Percentiles rank a stretch among this genome's conserved stretches.
phyloP scores from a whole-genome alignment of 2,113 vertebrate species.

The Scatophagus argus region DNA sequence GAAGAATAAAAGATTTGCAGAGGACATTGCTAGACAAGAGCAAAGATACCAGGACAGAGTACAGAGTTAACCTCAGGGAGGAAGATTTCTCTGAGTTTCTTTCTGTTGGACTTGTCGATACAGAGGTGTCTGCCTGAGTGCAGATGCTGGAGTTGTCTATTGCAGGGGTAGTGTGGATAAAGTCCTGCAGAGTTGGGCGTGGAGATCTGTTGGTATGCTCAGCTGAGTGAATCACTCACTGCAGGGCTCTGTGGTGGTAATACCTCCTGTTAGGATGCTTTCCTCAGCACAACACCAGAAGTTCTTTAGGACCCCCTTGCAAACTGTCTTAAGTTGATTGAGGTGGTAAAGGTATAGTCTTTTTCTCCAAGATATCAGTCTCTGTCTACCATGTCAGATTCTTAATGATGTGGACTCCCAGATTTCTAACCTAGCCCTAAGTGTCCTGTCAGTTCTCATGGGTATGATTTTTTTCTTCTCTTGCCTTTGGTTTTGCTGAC shows the following conservation, averaged over 20 bases:
- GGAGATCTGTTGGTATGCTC: slow-evolving; percentile 1
- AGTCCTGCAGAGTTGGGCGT: slow-evolving; percentile 3
- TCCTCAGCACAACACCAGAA: neutral
- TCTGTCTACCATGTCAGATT: neutral
- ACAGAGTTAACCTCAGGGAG: neutral
- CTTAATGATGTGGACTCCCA: neutral
- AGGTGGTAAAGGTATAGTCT: neutral
- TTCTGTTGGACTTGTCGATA: neutral
- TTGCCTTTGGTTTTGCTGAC: neutral
- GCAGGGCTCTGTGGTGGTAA: neutral
- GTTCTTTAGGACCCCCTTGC: neutral
- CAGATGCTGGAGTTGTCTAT: slow-evolving; percentile 18
- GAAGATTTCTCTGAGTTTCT: no score
- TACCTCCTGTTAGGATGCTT: neutral
- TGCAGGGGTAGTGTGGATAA: slow-evolving; percentile 1
- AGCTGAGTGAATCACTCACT: neutral
- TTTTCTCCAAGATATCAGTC: neutral
- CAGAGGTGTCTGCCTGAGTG: slow-evolving; percentile 15
- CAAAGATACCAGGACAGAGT: neutral
- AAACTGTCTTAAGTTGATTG: neutral
- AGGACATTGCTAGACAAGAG: neutral
- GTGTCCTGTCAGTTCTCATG: neutral
- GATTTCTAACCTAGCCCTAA: neutral
- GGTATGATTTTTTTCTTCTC: neutral
- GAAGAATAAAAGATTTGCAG: neutral